These are phyloP conservation scores for Liposcelis brunnea DNA, from an alignment of 2,888 invertebrate genomes.

Conservation along the genomic window DNA sequence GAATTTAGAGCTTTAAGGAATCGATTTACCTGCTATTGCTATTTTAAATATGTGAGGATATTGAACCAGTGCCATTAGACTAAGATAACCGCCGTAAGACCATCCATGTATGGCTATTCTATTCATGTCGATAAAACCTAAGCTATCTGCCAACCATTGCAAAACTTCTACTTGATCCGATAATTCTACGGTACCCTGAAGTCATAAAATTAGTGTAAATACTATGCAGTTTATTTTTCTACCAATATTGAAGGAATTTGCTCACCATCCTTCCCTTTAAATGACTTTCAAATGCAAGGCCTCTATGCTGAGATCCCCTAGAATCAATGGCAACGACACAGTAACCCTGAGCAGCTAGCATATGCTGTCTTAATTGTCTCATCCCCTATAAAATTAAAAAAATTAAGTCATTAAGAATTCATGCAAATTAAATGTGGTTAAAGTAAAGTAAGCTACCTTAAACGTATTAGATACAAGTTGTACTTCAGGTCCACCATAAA, in stretches of 20 bases:
- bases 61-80: slow-evolving; percentile 84
- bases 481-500: slow-evolving; percentile 97
- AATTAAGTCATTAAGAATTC: slow-evolving; percentile 8
- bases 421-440: neutral
- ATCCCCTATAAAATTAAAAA: slow-evolving; percentile 43
- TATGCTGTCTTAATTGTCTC: slow-evolving; percentile 81
- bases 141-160: slow-evolving; percentile 62
- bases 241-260: slow-evolving; percentile 3
- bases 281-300: slow-evolving; percentile 79
- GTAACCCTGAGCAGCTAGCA: slow-evolving; percentile 89
- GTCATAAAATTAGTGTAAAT: slow-evolving; percentile 8
- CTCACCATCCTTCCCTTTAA: slow-evolving; percentile 65
- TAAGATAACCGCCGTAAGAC: slow-evolving; percentile 98
- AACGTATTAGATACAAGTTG: slow-evolving; percentile 93
- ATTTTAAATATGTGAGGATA: slow-evolving; percentile 87
- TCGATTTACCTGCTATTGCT: neutral
- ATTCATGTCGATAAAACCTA: slow-evolving; percentile 78
- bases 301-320: slow-evolving; percentile 85
- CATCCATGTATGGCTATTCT: slow-evolving; percentile 94
- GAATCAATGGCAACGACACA: slow-evolving; percentile 93
- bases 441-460: slow-evolving; percentile 40
- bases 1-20: too few relatives aligned
- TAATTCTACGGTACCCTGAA: slow-evolving; percentile 73
- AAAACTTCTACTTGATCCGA: slow-evolving; percentile 92
- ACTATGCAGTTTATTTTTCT: neutral